phyloP scores from a whole-genome alignment of 2,888 invertebrate species.

The Parascotia fuliginaria region DNA sequence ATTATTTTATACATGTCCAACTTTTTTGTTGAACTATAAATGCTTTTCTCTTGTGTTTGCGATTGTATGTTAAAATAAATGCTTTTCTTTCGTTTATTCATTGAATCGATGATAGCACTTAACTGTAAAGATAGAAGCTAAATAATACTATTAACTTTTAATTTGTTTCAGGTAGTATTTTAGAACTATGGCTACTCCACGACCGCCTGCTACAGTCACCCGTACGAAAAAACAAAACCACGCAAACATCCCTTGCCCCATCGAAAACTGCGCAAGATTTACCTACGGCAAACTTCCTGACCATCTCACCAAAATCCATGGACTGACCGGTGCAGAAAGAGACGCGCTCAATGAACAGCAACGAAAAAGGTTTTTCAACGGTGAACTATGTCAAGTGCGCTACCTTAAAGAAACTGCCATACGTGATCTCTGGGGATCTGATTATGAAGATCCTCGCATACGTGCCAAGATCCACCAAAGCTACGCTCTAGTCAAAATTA shows the following conservation, averaged over 20 bases:
- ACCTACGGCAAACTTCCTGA: slow-evolving; percentile 83
- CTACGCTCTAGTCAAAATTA: slow-evolving; percentile 79
- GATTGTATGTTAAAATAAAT: too few species aligned
- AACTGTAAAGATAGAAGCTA: too few species aligned
- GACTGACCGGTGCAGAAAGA: slow-evolving; percentile 78
- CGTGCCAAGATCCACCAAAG: slow-evolving; percentile 82
- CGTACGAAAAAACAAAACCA: slow-evolving; percentile 84
- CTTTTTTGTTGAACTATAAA: too few species aligned
- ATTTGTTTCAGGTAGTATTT: slow-evolving; percentile 44
- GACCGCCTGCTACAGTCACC: slow-evolving; percentile 60
- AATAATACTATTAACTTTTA: background rate
- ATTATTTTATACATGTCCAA: background rate
- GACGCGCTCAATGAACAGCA: slow-evolving; percentile 82
- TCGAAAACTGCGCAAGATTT: slow-evolving; percentile 82
- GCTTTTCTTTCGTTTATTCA: too few species aligned
- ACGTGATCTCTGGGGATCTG: slow-evolving; percentile 81
- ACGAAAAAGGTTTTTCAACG: slow-evolving; percentile 81
- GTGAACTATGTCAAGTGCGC: slow-evolving; percentile 82
- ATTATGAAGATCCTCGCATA: slow-evolving; percentile 80
- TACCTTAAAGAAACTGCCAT: slow-evolving; percentile 82
- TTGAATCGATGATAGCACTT: too few species aligned
- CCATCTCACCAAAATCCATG: slow-evolving; percentile 82
- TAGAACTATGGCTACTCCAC: slow-evolving; percentile 62
- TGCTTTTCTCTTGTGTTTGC: too few species aligned
- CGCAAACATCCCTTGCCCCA: slow-evolving; percentile 83